Evolutionary conservation across 2,888 invertebrate species (phyloP), one percentile per base, ranked within the genome.

Genomic region (Aproaerema taeniolella): DNA sequence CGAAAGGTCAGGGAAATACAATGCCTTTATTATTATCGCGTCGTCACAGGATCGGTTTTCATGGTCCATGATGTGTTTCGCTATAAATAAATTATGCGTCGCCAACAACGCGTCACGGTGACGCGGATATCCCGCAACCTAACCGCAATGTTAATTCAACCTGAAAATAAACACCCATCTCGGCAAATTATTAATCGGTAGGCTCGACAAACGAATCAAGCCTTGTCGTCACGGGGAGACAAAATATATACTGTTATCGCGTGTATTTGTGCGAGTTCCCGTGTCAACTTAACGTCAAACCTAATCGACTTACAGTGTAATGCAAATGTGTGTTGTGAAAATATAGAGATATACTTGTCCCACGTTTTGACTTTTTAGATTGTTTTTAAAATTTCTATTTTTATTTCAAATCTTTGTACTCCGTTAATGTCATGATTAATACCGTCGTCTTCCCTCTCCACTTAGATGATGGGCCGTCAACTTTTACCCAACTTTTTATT

Each of bases 91-190:
- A 38, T 38, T 3, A 17, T 35, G 35, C 25, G 42, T 42, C 38
- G 34, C 34, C n/a, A 31, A 7, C 42, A 39, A 29, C 29, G 26
- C 26, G 43, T 37, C 37, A 30, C 33, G 15, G 43, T 39, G 43
- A 40, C 39, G 39, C 35, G 40, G 15, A 26, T 20, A 35, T 35
- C 32, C 38, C 35, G 17, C 36, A 39, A 12, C 16, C 8, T 30
- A 38, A 43, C 43, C 43, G 31, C 43, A 43, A 17, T 30, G 39
- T 43, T 43, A 40, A 43, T 43, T 43, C 39, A 38, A 26, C 39
- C 39, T 33, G 26, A 40, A 43, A 39, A 39, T 39, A 39, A 29
- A 39, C 28, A 26, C 31, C 16, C 24, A 10, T 13, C 10, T 28
- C 28, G 7, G 25, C 41, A 41, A 41, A 41, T 41, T 41, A 31